Conservation (phyloP, 2,888 invertebrate genomes). For the Chironomus tentans region DNA sequence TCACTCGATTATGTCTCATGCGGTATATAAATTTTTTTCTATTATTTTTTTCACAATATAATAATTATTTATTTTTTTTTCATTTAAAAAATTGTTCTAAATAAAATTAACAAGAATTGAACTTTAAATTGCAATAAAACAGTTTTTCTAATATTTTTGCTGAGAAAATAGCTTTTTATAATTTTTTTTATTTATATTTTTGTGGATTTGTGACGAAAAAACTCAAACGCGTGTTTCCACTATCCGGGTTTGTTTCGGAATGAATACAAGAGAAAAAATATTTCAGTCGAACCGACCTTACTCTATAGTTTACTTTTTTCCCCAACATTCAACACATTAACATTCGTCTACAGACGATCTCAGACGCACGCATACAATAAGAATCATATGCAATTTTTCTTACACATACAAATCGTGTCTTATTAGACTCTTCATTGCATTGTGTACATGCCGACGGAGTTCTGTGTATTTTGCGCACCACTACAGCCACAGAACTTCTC, state of each 20-base stretch:
- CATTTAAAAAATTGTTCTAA: slow-evolving; percentile 4
- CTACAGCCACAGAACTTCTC: background rate
- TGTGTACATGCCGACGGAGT: background rate
- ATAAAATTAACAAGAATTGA: slow-evolving; percentile 21
- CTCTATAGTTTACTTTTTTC: slow-evolving; percentile 30
- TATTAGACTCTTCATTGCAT: background rate
- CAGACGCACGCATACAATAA: background rate
- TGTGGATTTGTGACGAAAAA: slow-evolving; percentile 22
- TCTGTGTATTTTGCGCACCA: background rate
- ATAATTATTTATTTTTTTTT: background rate
- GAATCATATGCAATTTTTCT: background rate
- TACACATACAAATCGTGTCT: background rate
- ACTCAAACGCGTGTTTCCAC: slow-evolving; percentile 31
- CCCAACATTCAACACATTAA: background rate
- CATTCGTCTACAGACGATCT: background rate
- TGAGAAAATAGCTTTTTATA: background rate
- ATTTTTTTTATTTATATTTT: slow-evolving; percentile 12
- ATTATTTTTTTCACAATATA: background rate
- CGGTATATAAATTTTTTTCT: background rate
- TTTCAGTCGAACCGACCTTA: slow-evolving; percentile 30
- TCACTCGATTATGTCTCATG: background rate
- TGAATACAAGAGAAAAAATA: slow-evolving; percentile 28
- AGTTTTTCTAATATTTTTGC: background rate
- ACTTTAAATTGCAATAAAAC: slow-evolving; percentile 1
- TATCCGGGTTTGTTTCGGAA: slow-evolving; percentile 35